A percentile compares a stretch with the other conserved stretches of the same genome.
These are phyloP conservation scores for Crotalus tigris DNA, from an alignment of 2,113 vertebrate species.

Conservation along the genomic window DNA sequence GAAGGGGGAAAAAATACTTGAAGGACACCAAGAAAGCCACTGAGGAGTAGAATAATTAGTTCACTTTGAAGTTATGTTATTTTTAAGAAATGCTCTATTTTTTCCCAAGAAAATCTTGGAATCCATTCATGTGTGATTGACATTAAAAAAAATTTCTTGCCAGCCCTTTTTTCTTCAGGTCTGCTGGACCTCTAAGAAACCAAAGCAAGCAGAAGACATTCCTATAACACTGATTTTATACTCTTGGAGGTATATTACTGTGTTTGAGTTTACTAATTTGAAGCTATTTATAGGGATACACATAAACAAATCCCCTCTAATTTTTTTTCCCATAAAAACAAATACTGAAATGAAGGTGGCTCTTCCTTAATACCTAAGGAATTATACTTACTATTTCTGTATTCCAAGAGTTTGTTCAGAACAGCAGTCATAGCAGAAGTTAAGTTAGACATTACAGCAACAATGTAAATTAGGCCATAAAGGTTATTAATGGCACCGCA, in stretches of 20 bases:
- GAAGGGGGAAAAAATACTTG: conserved; percentile 19
- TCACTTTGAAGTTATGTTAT: conserved; percentile 19
- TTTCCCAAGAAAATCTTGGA: background rate
- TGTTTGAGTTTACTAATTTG: background rate
- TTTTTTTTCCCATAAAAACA: background rate
- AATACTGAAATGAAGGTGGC: background rate
- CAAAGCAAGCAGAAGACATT: background rate
- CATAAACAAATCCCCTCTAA: background rate
- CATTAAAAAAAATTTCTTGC: background rate
- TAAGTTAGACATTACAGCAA: background rate
- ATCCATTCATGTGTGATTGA: conserved; percentile 5
- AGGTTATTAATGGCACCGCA: background rate
- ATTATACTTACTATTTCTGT: background rate
- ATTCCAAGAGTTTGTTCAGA: background rate
- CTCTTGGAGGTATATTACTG: background rate
- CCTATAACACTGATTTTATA: background rate
- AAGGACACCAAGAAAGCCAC: background rate
- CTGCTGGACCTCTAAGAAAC: background rate
- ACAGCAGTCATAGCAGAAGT: background rate
- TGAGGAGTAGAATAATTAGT: background rate
- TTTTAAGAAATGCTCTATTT: conserved; percentile 24
- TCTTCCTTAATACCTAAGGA: background rate
- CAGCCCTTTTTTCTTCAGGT: background rate
- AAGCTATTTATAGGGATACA: background rate
- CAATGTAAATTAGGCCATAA: background rate